phyloP scores from a whole-genome alignment of 2,797 vertebrate species.

The Anomalospiza imberbis region DNA sequence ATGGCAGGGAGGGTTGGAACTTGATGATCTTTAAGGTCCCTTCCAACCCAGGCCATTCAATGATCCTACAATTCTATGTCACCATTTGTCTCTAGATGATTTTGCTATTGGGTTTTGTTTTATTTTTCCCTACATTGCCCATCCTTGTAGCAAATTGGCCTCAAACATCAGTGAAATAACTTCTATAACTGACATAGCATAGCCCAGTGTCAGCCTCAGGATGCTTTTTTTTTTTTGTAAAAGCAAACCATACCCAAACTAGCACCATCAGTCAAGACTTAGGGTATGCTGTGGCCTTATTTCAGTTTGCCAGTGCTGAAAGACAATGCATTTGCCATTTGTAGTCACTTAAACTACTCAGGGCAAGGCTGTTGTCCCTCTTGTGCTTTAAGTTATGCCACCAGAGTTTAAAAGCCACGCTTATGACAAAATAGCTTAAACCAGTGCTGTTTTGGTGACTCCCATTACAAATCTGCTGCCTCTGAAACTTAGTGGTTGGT shows the following conservation, averaged over 20 bases:
- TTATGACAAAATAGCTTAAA: not conserved
- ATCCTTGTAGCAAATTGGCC: not conserved
- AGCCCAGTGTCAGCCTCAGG: not conserved
- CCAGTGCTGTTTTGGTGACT: not conserved
- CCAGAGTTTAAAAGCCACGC: not conserved
- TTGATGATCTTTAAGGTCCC: not conserved
- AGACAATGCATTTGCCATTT: not conserved
- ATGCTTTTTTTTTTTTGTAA: not conserved
- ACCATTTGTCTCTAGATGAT: not conserved
- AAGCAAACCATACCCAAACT: not conserved
- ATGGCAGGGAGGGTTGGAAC: not conserved
- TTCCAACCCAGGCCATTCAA: fast-evolving
- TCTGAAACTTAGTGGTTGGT: not conserved
- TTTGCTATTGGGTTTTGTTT: not conserved
- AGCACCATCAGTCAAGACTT: not conserved
- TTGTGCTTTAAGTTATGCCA: not conserved
- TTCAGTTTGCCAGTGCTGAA: not conserved
- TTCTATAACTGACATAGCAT: not conserved
- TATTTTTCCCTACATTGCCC: not conserved
- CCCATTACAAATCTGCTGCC: fast-evolving
- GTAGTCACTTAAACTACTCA: not conserved
- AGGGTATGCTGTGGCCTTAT: not conserved
- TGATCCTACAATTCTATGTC: not conserved
- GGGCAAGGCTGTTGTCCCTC: not conserved
- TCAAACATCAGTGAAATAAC: not conserved